Evolutionary conservation across 2,797 vertebrate species (phyloP).

Genomic region (Premnoplex brunnescens): DNA sequence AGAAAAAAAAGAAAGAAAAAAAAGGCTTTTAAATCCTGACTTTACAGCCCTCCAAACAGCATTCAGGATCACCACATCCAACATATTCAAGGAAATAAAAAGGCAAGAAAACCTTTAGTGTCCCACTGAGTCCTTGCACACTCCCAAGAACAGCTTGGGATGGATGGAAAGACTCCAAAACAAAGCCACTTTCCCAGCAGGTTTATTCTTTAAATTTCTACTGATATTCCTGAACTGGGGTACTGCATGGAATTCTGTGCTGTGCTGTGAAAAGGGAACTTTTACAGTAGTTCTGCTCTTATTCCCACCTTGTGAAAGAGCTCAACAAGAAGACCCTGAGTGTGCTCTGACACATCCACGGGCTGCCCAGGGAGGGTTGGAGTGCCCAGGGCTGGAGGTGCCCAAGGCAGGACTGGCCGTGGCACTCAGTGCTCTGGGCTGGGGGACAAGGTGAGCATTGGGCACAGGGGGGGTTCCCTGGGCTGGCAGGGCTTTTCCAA

Average conservation of each 20-base stretch:
- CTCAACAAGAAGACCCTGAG: background rate
- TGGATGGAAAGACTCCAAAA: background rate
- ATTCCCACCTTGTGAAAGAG: background rate
- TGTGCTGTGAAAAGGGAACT: background rate
- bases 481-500: accelerated
- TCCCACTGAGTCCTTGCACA: background rate
- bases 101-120: background rate
- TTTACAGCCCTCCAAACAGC: background rate
- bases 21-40: background rate
- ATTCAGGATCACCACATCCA: background rate
- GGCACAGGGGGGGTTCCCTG: accelerated
- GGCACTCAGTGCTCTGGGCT: background rate
- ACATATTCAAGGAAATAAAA: background rate
- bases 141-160: background rate
- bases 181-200: background rate
- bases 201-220: background rate
- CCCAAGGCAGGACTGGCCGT: accelerated
- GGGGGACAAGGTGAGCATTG: background rate
- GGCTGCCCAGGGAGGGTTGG: background rate
- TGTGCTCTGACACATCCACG: background rate
- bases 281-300: background rate
- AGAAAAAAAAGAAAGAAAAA: background rate
- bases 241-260: background rate
- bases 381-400: background rate
- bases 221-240: background rate